phyloP scores from a whole-genome alignment of 2,888 invertebrate species.

The Phania funesta region DNA sequence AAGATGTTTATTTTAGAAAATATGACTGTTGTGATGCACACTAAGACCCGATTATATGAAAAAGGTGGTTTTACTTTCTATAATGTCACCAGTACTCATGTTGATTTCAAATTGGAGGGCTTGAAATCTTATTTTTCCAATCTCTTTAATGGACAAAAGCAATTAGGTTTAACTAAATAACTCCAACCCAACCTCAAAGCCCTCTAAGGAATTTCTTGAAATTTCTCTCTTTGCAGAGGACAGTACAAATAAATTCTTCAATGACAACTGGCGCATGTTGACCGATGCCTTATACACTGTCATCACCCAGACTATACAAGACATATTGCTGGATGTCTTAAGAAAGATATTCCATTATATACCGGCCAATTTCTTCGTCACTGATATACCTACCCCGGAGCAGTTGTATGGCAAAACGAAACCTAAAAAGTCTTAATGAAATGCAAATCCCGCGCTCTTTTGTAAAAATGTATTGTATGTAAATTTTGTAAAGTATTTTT shows the following conservation, averaged over 20 bases:
- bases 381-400: constrained; percentile 82
- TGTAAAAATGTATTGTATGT: neutral
- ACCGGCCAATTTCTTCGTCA: constrained; percentile 86
- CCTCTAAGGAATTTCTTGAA: neutral
- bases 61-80: constrained; percentile 85
- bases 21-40: constrained; percentile 85
- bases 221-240: constrained; percentile 82
- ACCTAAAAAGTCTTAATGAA: constrained; percentile 35
- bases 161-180: constrained; percentile 82
- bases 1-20: constrained; percentile 81
- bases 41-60: constrained; percentile 84
- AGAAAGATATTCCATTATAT: constrained; percentile 86
- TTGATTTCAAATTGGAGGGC: constrained; percentile 86
- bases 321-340: constrained; percentile 85
- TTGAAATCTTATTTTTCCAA: constrained; percentile 86
- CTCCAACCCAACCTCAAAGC: neutral
- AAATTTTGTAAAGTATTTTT: constrained; percentile 23
- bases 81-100: constrained; percentile 85
- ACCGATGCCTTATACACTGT: constrained; percentile 87
- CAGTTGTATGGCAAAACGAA: constrained; percentile 75
- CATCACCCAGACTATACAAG: constrained; percentile 86
- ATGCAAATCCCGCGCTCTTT: neutral
- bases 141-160: constrained; percentile 87
- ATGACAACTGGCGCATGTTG: constrained; percentile 87
- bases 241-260: constrained; percentile 87